A percentile compares a stretch with the other conserved stretches of the same genome.
Conservation (phyloP, 2,888 invertebrate species). For the Gortyna flavago region DNA sequence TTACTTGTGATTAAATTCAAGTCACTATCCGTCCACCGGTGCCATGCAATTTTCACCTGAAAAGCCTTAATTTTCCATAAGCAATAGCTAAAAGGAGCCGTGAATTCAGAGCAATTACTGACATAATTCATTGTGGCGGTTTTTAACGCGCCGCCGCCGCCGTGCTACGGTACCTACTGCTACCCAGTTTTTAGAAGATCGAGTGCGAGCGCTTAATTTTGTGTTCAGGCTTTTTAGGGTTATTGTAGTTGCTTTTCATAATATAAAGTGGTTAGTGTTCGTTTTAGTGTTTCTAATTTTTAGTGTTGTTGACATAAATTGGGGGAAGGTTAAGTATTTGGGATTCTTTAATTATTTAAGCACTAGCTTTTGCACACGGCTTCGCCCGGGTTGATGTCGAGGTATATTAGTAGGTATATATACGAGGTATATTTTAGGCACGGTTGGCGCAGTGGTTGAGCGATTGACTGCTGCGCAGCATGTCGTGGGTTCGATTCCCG, state of each 20-base stretch:
- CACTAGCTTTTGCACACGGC: no score
- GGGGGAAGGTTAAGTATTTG: background rate
- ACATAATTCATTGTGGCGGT: constrained; percentile 59
- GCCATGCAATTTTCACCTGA: constrained; percentile 79
- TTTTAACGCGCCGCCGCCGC: constrained; percentile 43
- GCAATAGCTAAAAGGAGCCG: constrained; percentile 70
- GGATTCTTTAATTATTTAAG: background rate
- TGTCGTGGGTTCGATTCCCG: no score
- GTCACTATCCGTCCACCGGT: constrained; percentile 71
- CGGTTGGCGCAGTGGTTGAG: no score
- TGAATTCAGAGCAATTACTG: constrained; percentile 68
- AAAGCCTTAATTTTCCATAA: constrained; percentile 83
- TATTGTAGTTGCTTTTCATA: constrained; percentile 16
- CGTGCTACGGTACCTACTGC: background rate
- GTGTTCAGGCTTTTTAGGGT: constrained; percentile 28
- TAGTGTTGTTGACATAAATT: background rate
- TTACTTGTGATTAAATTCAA: constrained; percentile 76
- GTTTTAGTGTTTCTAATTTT: background rate
- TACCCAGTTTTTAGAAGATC: constrained; percentile 46
- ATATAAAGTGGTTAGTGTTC: constrained; percentile 15
- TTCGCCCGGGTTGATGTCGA: no score
- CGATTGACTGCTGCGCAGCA: no score
- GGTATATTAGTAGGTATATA: no score
- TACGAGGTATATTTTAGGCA: no score
- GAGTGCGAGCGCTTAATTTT: constrained; percentile 36